phyloP scores from a whole-genome alignment of 2,888 invertebrate genomes.

The Mythimna vitellina region DNA sequence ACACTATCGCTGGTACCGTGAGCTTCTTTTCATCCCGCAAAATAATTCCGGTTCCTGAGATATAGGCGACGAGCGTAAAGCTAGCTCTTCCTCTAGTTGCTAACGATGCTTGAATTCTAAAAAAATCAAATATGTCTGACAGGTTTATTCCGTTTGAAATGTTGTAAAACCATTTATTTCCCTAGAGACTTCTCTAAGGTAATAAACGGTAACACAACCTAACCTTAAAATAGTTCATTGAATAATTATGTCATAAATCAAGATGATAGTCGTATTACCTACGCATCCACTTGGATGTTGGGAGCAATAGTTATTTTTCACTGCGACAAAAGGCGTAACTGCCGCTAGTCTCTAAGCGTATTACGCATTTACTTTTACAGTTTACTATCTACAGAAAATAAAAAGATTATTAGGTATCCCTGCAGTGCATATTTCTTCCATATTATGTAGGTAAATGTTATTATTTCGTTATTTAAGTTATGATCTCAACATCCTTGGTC shows the following conservation, averaged over 20 bases:
- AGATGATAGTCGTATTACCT: slow-evolving; percentile 23
- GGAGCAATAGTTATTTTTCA: slow-evolving; percentile 39
- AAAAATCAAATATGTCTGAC: not conserved
- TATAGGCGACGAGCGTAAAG: not conserved
- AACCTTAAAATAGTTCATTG: slow-evolving; percentile 9
- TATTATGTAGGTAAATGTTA: not conserved
- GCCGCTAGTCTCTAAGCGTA: slow-evolving; percentile 1
- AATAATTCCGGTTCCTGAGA: too few relatives aligned
- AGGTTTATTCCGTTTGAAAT: not conserved
- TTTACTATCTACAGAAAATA: slow-evolving; percentile 3
- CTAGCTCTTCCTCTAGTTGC: not conserved
- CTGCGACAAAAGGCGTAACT: slow-evolving; percentile 21
- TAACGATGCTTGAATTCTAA: not conserved
- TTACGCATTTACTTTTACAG: not conserved
- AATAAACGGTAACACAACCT: too few relatives aligned
- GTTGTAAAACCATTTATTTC: slow-evolving; percentile 32
- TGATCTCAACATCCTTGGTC: not conserved
- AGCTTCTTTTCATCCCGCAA: not conserved
- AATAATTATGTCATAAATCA: slow-evolving; percentile 25
- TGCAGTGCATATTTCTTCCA: not conserved
- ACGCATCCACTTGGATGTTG: slow-evolving; percentile 30
- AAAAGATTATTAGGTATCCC: not conserved
- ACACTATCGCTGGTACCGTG: not conserved
- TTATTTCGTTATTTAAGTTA: not conserved
- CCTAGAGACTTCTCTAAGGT: slow-evolving; percentile 11